phyloP scores from a whole-genome alignment of 2,797 vertebrate species.

The Ctenosaura bakeri region DNA sequence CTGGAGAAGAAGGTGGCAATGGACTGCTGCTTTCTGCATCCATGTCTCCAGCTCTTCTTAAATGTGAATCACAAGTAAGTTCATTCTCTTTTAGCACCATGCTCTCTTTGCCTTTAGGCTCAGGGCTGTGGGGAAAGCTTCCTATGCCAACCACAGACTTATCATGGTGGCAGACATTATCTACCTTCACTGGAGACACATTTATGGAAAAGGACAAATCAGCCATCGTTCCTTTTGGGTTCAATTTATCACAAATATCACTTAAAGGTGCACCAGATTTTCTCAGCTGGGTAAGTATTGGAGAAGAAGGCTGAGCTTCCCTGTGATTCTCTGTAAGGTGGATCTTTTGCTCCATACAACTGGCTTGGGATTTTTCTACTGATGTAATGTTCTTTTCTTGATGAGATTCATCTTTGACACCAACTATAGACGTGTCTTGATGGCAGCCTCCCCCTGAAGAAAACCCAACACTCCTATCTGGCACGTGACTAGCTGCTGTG shows the following conservation, averaged over 20 bases:
- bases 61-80: neutral
- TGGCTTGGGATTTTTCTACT: conserved; percentile 41
- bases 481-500: neutral
- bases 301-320: conserved; percentile 45
- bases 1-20: neutral
- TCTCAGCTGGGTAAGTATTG: neutral
- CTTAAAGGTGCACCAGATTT: neutral
- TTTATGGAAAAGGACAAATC: neutral
- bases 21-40: neutral
- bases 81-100: conserved; percentile 37
- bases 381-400: conserved; percentile 48
- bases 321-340: neutral
- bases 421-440: conserved; percentile 39
- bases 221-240: rapidly evolving
- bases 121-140: rapidly evolving
- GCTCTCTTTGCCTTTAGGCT: neutral
- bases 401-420: conserved; percentile 35
- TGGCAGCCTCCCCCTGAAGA: conserved; percentile 29
- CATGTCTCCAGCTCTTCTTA: neutral
- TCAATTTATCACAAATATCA: rapidly evolving
- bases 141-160: neutral
- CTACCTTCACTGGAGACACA: conserved; percentile 30
- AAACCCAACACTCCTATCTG: conserved; percentile 31
- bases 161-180: neutral
- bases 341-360: conserved; percentile 28